Evolutionary conservation across 2,888 invertebrate genomes (phyloP), one percentile per base, ranked within the genome.

Genomic region (Apamea monoglypha): DNA sequence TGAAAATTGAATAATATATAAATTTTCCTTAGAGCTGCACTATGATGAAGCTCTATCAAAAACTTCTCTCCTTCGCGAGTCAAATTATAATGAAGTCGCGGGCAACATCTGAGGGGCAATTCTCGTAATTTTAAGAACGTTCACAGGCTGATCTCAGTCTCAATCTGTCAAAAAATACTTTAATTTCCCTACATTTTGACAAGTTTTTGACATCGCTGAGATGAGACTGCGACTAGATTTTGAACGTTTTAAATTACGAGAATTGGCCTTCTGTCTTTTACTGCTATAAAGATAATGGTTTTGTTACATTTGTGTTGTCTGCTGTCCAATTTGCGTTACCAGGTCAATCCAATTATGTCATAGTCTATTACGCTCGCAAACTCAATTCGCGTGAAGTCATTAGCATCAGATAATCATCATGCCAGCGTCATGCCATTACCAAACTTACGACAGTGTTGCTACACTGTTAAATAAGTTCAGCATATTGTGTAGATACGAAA

Each of bases 361-460:
- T 74, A 80, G 63, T 78, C 74, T 80, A 80, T 85, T 82, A 86
- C 72, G 81, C 66, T 78, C 40, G 70, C 80, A 64, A 82, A 77
- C 70, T 86, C 79, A 82, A 82, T 87, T 85, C 78, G 66, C 74
- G 56, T 63, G n/a, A 69, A 76, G 69, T 86, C 84, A 86, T 86
- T 89, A 89, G 79, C 68, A 80, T 74, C 74, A 80, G 75, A 88
- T 86, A 89, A 78, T 81, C 77, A 82, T 80, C 80, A 72, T 32
- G 63, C 66, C 67, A 66, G 36, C 70, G 63, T 71, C 63, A 71
- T 10, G 25, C 25, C 32, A 14, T 85, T 85, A 83, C 68, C 71
- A 67, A 85, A 76, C 40, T 69, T 76, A 44, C 69, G 66, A 64
- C 61, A 75, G 74, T 67, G 76, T 88, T 84, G 63, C 75, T 63